Evolutionary conservation across 2,888 invertebrate species (phyloP), one percentile per base, ranked within the genome.

Genomic region (Diadegma fenestrale): DNA sequence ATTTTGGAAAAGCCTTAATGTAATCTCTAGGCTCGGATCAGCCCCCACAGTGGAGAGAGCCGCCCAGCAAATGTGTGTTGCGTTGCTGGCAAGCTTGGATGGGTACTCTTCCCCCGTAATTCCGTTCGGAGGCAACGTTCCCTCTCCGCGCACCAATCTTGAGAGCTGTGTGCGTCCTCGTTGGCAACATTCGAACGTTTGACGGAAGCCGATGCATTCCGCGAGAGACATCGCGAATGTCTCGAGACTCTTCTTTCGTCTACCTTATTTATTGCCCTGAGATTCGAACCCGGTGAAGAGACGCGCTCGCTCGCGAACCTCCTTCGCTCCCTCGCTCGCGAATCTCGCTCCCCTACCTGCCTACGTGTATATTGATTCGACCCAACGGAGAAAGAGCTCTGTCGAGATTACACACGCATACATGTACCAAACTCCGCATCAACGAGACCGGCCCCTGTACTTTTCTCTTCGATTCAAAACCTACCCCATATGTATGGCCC

Each of bases 141-240:
- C 78, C 64, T 85, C 82, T 71, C 82, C 68, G n/a, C n/a, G n/a
- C n/a, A 43, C 78, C 64, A 61, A 69, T 71, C 76, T 87, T 87
- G 84, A 41, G 48, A 26, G 26, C n/a, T 45, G 43, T 75, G 86
- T 82, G 86, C 86, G 84, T 87, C 86, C 80, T 26, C 43, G 75
- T 71, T 73, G 76, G 61, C 79, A 83, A 78, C 77, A 76, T 84
- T 82, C 87, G 80, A 85, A 84, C 91, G 92, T 92, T 92, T 92
- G 92, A 92, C 92, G 91, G 91, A 92, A 92, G 92, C 92, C 92
- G 92, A 91, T 92, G 92, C 92, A 92, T 92, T 92, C 92, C 91
- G 89, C 90, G 90, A 90, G 91, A 92, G 91, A 92, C 92, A 91
- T 91, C 89, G 90, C 92, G 91, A 91, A 91, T 90, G 92, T 92